These are phyloP conservation scores for Venturia canescens DNA, from an alignment of 1,140 invertebrate species.

Conservation along the genomic window DNA sequence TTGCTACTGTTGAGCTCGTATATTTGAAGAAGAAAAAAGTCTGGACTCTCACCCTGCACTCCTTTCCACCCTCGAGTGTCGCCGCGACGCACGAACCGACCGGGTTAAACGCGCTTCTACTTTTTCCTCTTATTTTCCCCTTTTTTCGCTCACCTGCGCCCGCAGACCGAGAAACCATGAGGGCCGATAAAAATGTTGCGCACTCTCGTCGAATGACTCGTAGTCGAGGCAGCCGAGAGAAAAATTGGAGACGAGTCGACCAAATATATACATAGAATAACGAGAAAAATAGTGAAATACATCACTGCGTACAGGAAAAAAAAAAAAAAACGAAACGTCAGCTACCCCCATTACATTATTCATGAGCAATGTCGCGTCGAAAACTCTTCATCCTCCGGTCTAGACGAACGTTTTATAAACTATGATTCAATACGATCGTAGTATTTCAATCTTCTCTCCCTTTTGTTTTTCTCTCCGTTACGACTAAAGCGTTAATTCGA, in stretches of 20 bases:
- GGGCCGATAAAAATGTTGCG: slow-evolving; percentile 68
- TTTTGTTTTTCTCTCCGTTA: not conserved
- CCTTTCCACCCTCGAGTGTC: too few species aligned
- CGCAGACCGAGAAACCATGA: slow-evolving; percentile 46
- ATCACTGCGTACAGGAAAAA: too few species aligned
- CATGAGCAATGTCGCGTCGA: slow-evolving; percentile 55
- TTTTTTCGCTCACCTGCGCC: slow-evolving; percentile 42
- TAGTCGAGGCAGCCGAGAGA: not conserved
- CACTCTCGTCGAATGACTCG: slow-evolving; percentile 50
- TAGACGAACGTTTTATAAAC: slow-evolving; percentile 37
- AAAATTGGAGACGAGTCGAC: not conserved
- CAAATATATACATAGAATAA: slow-evolving; percentile 17
- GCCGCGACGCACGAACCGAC: not conserved
- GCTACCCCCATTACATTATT: slow-evolving; percentile 66
- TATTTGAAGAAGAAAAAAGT: too few species aligned
- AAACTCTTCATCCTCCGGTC: slow-evolving; percentile 10
- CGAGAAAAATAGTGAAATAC: slow-evolving; percentile 28
- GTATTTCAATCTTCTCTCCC: not conserved
- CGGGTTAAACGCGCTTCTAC: not conserved
- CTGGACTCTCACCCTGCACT: too few species aligned
- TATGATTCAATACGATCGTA: slow-evolving; percentile 21
- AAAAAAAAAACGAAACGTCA: slow-evolving; percentile 55
- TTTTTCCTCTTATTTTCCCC: not conserved
- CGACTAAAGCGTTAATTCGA: too few species aligned
- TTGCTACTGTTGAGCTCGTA: not conserved